Evolutionary conservation across 2,797 vertebrate species (phyloP).

Genomic region (Cossypha polioptera): DNA sequence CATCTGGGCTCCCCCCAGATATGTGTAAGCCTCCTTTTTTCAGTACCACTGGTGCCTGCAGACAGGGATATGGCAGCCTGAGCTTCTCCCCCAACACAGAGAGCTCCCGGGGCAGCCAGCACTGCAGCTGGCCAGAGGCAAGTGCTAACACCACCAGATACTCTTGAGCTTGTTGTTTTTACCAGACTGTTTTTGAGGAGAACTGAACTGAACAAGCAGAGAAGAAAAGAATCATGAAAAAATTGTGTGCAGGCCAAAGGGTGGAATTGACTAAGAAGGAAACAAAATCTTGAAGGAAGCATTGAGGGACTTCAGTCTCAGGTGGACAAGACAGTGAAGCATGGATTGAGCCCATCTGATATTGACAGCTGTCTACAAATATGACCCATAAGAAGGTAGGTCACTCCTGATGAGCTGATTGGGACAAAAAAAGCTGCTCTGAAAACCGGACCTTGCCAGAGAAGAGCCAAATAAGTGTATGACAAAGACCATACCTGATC

Average conservation of each 20-base stretch:
- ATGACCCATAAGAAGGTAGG: background rate
- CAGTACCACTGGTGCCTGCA: background rate
- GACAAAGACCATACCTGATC: background rate
- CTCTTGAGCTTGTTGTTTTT: background rate
- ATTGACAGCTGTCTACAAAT: background rate
- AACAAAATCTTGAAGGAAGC: background rate
- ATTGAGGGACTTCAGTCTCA: background rate
- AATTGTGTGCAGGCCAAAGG: background rate
- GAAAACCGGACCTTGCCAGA: background rate
- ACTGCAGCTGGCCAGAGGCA: background rate
- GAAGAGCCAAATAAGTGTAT: background rate
- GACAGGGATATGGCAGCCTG: background rate
- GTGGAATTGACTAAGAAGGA: background rate
- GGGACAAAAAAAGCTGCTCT: background rate
- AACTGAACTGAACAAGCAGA: background rate
- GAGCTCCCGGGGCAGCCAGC: background rate
- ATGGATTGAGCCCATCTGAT: background rate
- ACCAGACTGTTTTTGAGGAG: background rate
- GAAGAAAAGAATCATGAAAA: background rate
- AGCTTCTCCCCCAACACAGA: background rate
- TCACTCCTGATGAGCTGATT: background rate
- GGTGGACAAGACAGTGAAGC: background rate
- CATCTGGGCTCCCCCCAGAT: background rate
- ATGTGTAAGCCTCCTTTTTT: background rate
- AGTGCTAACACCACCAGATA: background rate